Percentiles rank a stretch among this genome's conserved stretches.
Evolutionary conservation across 2,888 invertebrate species (phyloP).

Genomic region (Deilephila elpenor): DNA sequence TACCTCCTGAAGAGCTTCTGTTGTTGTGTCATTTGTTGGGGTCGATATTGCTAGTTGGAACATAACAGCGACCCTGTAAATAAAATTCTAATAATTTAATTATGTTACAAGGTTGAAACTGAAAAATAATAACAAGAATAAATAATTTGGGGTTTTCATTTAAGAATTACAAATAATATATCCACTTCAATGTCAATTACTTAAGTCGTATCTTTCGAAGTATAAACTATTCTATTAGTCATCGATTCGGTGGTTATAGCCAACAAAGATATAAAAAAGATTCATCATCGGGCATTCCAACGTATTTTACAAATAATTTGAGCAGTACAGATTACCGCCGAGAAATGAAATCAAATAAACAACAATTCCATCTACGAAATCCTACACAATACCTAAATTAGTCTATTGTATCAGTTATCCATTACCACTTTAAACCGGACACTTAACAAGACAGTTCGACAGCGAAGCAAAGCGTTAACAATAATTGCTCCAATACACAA

Average conservation of each 20-base stretch:
- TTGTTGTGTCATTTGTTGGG: constrained; percentile 55
- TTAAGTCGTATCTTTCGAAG: background rate
- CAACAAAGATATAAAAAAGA: too few species aligned
- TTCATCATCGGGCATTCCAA: too few species aligned
- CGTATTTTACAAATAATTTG: too few species aligned
- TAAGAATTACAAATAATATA: background rate
- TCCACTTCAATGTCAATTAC: background rate
- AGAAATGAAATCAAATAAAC: background rate
- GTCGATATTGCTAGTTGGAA: constrained; percentile 63
- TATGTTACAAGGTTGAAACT: too few species aligned
- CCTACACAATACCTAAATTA: background rate
- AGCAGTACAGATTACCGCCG: too few species aligned
- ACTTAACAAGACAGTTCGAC: constrained; percentile 14
- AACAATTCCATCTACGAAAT: background rate
- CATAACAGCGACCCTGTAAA: constrained; percentile 68
- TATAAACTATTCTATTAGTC: too few species aligned
- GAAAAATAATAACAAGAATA: too few species aligned
- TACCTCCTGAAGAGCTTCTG: constrained; percentile 52
- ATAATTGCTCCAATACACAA: background rate
- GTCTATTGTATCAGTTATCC: background rate
- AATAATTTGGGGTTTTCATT: too few species aligned
- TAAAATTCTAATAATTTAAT: constrained; percentile 34
- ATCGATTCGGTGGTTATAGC: too few species aligned
- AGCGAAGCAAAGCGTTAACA: background rate
- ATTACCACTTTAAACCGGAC: background rate